A percentile compares a stretch with the other conserved stretches of the same genome.
Conservation (phyloP, 2,888 invertebrate species). For the Beris chalybata region DNA sequence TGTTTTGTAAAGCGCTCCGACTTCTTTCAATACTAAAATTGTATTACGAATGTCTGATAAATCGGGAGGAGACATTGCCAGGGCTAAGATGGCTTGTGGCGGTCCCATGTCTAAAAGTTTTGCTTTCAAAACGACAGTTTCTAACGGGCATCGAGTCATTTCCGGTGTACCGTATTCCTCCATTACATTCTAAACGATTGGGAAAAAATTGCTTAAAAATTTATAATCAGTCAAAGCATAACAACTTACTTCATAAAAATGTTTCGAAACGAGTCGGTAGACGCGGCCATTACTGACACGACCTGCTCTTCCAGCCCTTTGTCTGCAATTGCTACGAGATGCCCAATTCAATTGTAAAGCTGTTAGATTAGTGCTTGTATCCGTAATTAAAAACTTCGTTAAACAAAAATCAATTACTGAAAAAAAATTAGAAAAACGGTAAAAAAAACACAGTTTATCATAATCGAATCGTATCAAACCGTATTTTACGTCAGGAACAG, state of each 20-base stretch:
- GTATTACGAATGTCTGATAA: conserved; percentile 79
- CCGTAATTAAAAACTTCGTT: conserved; percentile 78
- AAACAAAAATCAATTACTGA: conserved; percentile 91
- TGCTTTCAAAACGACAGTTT: conserved; percentile 74
- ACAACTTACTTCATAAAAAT: conserved; percentile 64
- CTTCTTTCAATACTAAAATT: conserved; percentile 79
- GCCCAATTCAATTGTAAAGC: conserved; percentile 82
- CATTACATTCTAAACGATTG: conserved; percentile 57
- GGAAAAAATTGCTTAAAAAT: not conserved
- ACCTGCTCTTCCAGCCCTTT: conserved; percentile 89
- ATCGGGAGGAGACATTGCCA: conserved; percentile 87
- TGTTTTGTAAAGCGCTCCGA: conserved; percentile 75
- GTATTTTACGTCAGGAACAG: conserved; percentile 84
- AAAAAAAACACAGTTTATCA: not conserved
- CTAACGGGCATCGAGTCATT: conserved; percentile 79
- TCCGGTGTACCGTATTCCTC: conserved; percentile 68
- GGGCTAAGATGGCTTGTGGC: conserved; percentile 74
- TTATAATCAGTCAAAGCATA: conserved; percentile 1
- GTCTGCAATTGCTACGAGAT: conserved; percentile 84
- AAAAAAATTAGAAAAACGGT: conserved; percentile 32
- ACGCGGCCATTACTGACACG: conserved; percentile 83
- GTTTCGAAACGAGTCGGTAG: conserved; percentile 73
- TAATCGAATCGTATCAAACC: conserved; percentile 39
- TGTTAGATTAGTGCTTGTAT: conserved; percentile 68
- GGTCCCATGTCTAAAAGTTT: conserved; percentile 84